A percentile compares a stretch with the other conserved stretches of the same genome.
phyloP scores from a whole-genome alignment of 2,113 vertebrate species.

The Sander vitreus region DNA sequence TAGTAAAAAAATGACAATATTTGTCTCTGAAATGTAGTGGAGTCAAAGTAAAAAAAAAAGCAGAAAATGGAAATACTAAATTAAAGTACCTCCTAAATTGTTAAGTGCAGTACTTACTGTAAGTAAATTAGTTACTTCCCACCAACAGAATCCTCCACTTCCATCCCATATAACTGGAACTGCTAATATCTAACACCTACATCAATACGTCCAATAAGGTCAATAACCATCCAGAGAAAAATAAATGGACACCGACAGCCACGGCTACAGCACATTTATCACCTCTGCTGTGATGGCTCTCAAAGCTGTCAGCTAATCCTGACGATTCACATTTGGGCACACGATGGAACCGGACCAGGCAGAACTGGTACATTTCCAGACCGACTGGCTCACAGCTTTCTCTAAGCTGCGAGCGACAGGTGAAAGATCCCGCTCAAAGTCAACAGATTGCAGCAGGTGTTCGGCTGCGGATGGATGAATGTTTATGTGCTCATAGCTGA shows the following conservation, averaged over 20 bases:
- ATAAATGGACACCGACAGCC: constrained; percentile 6
- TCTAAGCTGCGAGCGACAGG: constrained; percentile 50
- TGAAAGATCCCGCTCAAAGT: constrained; percentile 55
- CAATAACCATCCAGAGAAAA: background rate
- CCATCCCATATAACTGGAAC: no score
- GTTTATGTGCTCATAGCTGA: constrained; percentile 59
- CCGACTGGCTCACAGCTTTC: background rate
- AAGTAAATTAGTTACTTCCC: no score
- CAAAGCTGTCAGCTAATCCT: constrained; percentile 29
- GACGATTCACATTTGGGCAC: constrained; percentile 21
- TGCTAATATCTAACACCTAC: background rate
- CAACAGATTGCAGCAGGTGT: constrained; percentile 67
- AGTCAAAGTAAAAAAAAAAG: no score
- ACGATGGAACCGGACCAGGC: constrained; percentile 42
- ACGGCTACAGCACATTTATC: constrained; percentile 23
- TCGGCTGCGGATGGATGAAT: constrained; percentile 45
- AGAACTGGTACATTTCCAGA: constrained; percentile 40
- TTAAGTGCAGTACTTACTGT: no score
- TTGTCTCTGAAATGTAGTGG: no score
- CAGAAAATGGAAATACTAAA: no score
- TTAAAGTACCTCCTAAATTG: no score
- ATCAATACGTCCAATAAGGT: background rate
- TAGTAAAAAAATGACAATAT: no score
- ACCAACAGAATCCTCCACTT: no score
- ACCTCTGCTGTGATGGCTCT: constrained; percentile 8